Conservation (phyloP, 2,797 vertebrate species). For the Sarcophilus harrisii region DNA sequence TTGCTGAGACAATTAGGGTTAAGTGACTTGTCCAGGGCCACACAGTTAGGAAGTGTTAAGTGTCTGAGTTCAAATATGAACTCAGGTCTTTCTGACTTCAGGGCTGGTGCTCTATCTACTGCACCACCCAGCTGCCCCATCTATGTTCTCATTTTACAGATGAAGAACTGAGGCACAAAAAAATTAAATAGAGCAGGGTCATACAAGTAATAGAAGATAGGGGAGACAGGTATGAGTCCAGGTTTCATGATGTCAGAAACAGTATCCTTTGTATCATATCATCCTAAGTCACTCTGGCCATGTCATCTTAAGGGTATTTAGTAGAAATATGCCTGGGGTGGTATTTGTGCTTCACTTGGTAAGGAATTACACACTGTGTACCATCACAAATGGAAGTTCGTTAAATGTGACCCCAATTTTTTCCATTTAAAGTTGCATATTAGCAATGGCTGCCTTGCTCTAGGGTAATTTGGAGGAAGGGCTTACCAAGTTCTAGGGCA, state of each 20-base stretch:
- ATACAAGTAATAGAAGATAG: not conserved
- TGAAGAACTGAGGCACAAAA: too few species aligned
- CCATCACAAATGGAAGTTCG: not conserved
- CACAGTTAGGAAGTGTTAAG: too few species aligned
- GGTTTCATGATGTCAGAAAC: not conserved
- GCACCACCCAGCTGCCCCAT: too few species aligned
- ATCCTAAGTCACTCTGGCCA: not conserved
- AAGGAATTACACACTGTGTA: not conserved
- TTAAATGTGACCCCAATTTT: not conserved
- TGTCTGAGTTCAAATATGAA: too few species aligned
- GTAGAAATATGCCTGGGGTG: not conserved
- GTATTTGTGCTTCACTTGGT: not conserved
- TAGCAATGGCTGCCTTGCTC: not conserved
- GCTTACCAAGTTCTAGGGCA: not conserved
- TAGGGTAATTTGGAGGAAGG: not conserved
- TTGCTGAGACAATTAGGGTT: too few species aligned
- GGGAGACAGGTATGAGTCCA: not conserved
- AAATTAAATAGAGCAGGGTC: not conserved
- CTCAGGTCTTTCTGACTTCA: too few species aligned
- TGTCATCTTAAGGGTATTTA: not conserved
- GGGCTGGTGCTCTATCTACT: too few species aligned
- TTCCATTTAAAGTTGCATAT: not conserved
- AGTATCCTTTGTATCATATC: not conserved
- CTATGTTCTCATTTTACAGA: too few species aligned
- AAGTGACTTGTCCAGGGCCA: too few species aligned